These are phyloP conservation scores for Dryobota labecula DNA, from an alignment of 2,888 invertebrate species.

Conservation along the genomic window DNA sequence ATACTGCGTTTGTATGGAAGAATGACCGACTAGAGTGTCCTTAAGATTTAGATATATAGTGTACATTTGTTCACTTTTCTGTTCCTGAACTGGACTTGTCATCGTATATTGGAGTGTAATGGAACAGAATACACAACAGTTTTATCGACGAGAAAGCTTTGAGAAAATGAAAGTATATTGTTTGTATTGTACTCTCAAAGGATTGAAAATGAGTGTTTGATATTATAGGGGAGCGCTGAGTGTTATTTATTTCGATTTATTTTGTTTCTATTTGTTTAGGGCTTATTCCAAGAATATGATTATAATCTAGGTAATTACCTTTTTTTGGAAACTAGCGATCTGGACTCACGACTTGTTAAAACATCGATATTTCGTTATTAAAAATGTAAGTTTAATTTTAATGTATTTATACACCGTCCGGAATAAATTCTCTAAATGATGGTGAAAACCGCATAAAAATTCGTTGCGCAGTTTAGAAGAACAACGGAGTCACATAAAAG, in stretches of 20 bases:
- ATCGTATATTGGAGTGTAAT: conserved; percentile 30
- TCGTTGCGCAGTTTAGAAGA: neutral
- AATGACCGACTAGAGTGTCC: no score
- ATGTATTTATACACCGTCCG: neutral
- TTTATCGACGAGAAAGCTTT: conserved; percentile 22
- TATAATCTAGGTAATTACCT: conserved; percentile 5
- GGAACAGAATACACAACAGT: conserved; percentile 28
- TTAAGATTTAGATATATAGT: conserved; percentile 7
- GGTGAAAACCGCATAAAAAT: neutral
- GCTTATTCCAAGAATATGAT: conserved; percentile 18
- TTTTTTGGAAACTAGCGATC: neutral
- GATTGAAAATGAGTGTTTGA: conserved; percentile 31
- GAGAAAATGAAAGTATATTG: conserved; percentile 17
- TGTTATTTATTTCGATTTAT: conserved; percentile 22
- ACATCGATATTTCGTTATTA: neutral
- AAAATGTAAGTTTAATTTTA: neutral
- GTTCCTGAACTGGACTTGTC: conserved; percentile 19
- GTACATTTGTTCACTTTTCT: conserved; percentile 9
- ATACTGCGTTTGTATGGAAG: no score
- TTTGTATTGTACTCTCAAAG: conserved; percentile 23
- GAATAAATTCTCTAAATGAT: neutral
- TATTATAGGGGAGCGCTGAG: neutral
- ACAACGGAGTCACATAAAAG: neutral
- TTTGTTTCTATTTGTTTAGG: conserved; percentile 10
- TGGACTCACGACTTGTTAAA: neutral